Evolutionary conservation across 2,113 vertebrate species (phyloP).

Genomic region (Columba livia): DNA sequence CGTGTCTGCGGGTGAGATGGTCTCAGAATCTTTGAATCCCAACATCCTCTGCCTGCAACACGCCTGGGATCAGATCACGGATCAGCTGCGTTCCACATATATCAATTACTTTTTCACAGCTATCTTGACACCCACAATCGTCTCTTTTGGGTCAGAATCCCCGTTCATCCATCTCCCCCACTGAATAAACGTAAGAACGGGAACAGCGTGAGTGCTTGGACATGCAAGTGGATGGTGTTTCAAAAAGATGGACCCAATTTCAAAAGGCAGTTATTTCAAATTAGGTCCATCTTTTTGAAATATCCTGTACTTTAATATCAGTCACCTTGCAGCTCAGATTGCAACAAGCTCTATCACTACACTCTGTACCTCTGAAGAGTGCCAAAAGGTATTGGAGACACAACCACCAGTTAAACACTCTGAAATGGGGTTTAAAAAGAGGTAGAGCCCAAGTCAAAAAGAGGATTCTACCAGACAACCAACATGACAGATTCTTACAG

Average conservation of each 20-base stretch:
- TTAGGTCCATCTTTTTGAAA: too few relatives aligned
- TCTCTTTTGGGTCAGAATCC: neutral
- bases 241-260: too few relatives aligned
- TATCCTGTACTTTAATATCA: neutral
- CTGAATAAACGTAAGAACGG: rapidly evolving
- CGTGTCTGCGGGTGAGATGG: neutral
- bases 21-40: neutral
- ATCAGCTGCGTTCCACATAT: neutral
- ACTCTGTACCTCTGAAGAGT: neutral
- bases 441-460: neutral
- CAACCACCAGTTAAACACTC: neutral
- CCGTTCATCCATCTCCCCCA: neutral
- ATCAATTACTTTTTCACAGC: neutral
- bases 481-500: neutral
- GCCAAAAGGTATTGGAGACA: neutral
- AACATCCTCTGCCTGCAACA: rapidly evolving
- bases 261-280: too few relatives aligned
- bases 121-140: neutral
- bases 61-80: neutral
- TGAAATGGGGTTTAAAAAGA: neutral
- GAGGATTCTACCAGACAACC: neutral
- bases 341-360: neutral
- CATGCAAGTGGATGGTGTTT: neutral
- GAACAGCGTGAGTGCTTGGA: neutral
- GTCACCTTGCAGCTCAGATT: neutral